Evolutionary conservation across 64 coral and sea anemone species (phyloP), one percentile per base, ranked within the genome.

Genomic region (Montipora cactus): DNA sequence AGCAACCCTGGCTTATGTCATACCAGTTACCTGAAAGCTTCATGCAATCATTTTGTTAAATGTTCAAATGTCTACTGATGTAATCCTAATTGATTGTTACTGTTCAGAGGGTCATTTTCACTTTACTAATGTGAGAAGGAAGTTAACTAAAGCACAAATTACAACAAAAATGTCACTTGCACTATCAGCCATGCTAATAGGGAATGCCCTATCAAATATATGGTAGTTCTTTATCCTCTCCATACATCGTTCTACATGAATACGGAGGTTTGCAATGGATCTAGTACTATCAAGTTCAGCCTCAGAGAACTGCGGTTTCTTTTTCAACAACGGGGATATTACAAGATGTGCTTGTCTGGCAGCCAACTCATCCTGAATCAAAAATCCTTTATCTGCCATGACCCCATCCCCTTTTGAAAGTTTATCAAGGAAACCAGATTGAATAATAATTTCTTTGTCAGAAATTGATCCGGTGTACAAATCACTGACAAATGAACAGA

Each of bases 161-260:
- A 91, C 66, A 75, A 91, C 67, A 70, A 91, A 81, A 69, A 91
- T 91, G 59, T 91, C 78, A 74, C 77, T 81, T 66, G 89, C 89
- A 91, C 79, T 55, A 14, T 78, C 18, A 0, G 64, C 5, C 23
- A 91, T 55, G 13, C 25, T 81, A 82, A 91, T 91, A 71, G 89
- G 79, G 37, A 91, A 81, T 67, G 44, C 67, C 18, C 68, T 78
- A 81, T 91, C 89, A 82, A 90, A 90, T 5, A 82, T 68, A 15
- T 90, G 88, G 74, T 77, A 90, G 76, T 90, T 90, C 48, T 87
- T 73, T 51, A 87, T 67, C 68, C 84, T 78, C 48, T 90, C 88
- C 88, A 90, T 80, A 47, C 53, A 69, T 74, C 77, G 44, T 47
- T 90, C 88, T 8, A 57, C 53, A 2, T 57, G 53, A 11, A 57